These are phyloP conservation scores for Drosophila buzzatii DNA, from an alignment of 2,888 invertebrate species.

Conservation along the genomic window DNA sequence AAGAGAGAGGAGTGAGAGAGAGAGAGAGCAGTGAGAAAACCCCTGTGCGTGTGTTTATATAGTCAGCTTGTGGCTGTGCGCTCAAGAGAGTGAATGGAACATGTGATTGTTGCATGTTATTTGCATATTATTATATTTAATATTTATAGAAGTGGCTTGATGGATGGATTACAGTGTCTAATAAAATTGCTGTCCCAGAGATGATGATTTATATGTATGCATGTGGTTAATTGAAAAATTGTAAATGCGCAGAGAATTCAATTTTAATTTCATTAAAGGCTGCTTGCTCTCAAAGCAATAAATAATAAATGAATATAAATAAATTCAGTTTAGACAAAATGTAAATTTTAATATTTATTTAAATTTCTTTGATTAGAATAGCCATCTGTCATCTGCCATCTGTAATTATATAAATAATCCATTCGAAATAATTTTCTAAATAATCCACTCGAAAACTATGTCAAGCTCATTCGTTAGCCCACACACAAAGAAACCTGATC, in stretches of 20 bases:
- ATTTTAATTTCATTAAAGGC: neutral
- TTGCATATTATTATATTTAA: constrained; percentile 62
- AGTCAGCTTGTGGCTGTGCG: constrained; percentile 28
- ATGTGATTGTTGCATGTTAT: constrained; percentile 55
- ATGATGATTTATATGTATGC: neutral
- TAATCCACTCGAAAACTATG: constrained; percentile 6
- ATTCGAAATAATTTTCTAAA: neutral
- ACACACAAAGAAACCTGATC: constrained; percentile 27
- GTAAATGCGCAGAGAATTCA: neutral
- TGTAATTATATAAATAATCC: too few species aligned
- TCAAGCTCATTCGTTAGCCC: neutral
- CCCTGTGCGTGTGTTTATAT: constrained; percentile 5
- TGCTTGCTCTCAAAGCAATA: too few species aligned
- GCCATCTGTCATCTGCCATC: too few species aligned
- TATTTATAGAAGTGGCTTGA: constrained; percentile 57
- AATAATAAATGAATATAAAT: neutral
- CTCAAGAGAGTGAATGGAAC: constrained; percentile 20
- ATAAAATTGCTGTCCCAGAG: constrained; percentile 1
- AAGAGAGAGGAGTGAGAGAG: neutral
- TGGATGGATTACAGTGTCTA: constrained; percentile 23
- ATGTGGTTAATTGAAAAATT: constrained; percentile 14
- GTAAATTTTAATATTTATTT: neutral
- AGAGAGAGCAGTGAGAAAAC: neutral
- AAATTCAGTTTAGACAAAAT: neutral
- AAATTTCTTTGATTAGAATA: neutral